A percentile compares a stretch with the other conserved stretches of the same genome.
These are phyloP conservation scores for Diorhabda sublineata DNA, from an alignment of 1,140 invertebrate genomes.

Conservation along the genomic window DNA sequence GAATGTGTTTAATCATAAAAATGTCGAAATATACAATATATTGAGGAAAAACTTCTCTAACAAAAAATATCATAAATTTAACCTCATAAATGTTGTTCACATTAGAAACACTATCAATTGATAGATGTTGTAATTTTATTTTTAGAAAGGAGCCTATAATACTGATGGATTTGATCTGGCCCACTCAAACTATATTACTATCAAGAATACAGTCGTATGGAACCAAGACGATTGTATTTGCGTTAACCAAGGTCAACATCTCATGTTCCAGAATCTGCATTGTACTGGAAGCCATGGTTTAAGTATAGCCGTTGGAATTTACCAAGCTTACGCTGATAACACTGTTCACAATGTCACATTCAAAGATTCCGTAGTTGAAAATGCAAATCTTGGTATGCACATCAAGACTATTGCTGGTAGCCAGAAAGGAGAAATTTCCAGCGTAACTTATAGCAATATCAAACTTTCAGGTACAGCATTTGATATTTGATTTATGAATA, in stretches of 20 bases:
- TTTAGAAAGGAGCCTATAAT: slow-evolving; percentile 13
- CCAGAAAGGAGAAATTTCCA: slow-evolving; percentile 13
- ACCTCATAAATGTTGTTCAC: too few species aligned
- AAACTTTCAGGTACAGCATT: slow-evolving; percentile 13
- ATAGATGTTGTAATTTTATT: not conserved
- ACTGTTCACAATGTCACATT: slow-evolving; percentile 23
- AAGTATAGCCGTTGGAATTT: slow-evolving; percentile 23
- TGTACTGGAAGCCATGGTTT: slow-evolving; percentile 26
- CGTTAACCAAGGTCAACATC: slow-evolving; percentile 22
- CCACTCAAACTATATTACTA: slow-evolving; percentile 11
- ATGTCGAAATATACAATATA: too few species aligned
- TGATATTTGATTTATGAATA: too few species aligned
- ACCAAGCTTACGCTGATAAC: slow-evolving; percentile 11
- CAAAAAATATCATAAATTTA: too few species aligned
- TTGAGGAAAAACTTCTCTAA: too few species aligned
- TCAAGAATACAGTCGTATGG: slow-evolving; percentile 20
- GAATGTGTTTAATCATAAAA: too few species aligned
- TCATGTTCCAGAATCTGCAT: slow-evolving; percentile 20
- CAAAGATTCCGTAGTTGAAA: slow-evolving; percentile 16
- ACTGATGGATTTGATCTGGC: slow-evolving; percentile 29
- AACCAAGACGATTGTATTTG: slow-evolving; percentile 28
- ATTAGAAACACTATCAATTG: too few species aligned
- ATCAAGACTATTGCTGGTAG: slow-evolving; percentile 25
- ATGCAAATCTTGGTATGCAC: slow-evolving; percentile 24
- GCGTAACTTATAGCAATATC: slow-evolving; percentile 26